Evolutionary conservation across 2,888 invertebrate species (phyloP).

Genomic region (Lypha dubia): DNA sequence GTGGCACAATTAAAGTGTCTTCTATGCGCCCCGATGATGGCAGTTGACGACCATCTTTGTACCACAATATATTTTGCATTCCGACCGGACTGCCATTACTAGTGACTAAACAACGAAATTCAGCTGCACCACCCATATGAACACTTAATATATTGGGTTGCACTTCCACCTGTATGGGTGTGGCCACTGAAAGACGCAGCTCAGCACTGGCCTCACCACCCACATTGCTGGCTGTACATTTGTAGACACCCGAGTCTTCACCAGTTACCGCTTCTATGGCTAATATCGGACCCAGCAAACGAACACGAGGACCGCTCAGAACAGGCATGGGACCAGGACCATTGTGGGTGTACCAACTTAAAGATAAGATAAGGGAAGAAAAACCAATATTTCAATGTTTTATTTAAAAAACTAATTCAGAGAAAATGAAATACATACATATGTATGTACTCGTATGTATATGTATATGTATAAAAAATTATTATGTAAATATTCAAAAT

Average conservation of each 20-base stretch:
- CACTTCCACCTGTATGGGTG: constrained; percentile 88
- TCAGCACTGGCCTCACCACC: constrained; percentile 89
- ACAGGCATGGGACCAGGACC: constrained; percentile 87
- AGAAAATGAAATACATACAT: too few species aligned
- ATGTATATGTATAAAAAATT: too few species aligned
- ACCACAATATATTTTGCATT: constrained; percentile 86
- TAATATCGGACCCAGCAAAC: constrained; percentile 87
- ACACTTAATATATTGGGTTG: constrained; percentile 87
- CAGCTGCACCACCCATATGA: constrained; percentile 89
- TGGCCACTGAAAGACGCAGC: constrained; percentile 86
- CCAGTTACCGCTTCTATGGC: constrained; percentile 89
- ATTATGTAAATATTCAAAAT: too few species aligned
- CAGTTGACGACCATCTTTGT: constrained; percentile 88
- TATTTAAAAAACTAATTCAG: too few species aligned
- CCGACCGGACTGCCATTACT: constrained; percentile 85
- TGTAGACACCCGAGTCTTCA: constrained; percentile 88
- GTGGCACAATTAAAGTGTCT: constrained; percentile 87
- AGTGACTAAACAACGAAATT: constrained; percentile 87
- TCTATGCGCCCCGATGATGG: constrained; percentile 87
- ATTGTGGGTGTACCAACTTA: constrained; percentile 88
- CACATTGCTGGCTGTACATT: constrained; percentile 88
- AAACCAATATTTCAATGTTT: background rate
- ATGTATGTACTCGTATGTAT: too few species aligned
- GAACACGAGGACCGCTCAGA: constrained; percentile 86
- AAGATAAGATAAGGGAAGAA: background rate